Evolutionary conservation across 2,797 vertebrate genomes (phyloP), one percentile per base, ranked within the genome.

Genomic region (Anisognathus igniventris): DNA sequence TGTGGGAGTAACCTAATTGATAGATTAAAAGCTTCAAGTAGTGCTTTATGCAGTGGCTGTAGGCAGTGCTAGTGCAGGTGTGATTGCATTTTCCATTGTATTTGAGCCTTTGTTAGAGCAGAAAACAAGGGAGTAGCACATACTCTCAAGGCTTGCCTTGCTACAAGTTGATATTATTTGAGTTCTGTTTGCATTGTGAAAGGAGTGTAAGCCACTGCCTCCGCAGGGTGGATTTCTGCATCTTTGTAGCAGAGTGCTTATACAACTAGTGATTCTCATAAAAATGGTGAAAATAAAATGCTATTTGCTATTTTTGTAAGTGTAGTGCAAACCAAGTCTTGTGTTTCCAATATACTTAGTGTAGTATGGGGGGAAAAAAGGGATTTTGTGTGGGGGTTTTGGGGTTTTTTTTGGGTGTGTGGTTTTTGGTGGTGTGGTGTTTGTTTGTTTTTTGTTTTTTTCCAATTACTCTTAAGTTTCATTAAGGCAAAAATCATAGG

Each of bases 341-440:
- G 7, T 68, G 74, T 47, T 67, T 74, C 33, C 2, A 5, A 3
- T 79, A 25, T 31, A 9, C 21, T 53, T 50, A 21, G 20, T 48
- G 7, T 2, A 1, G 28, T 48, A 17, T 2, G 3, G 2, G 4
- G 3, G 48, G 48, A 14, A 2, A 15, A 14, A 50, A 2, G 5
- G 10, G 2, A 7, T 8, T 19, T 62, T 56, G 1, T 44, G 10
- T 17, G 45, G 39, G 1, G 6, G 16, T 50, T 48, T 48, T 27
- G 10, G n/a, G 10, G 1, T 6, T 25, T 10, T 21, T 35, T 6
- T 39, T 40, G 40, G 16, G 40, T 40, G 6, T 16, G 40, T 40
- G 40, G 40, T 40, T 40, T 13, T 37, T 18, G 17, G 16, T 9
- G 6, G 23, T 9, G 15, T 19, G 27, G 18, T 11, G 17, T 15